phyloP scores from a whole-genome alignment of 1,140 invertebrate genomes.

The Papilio polytes region DNA sequence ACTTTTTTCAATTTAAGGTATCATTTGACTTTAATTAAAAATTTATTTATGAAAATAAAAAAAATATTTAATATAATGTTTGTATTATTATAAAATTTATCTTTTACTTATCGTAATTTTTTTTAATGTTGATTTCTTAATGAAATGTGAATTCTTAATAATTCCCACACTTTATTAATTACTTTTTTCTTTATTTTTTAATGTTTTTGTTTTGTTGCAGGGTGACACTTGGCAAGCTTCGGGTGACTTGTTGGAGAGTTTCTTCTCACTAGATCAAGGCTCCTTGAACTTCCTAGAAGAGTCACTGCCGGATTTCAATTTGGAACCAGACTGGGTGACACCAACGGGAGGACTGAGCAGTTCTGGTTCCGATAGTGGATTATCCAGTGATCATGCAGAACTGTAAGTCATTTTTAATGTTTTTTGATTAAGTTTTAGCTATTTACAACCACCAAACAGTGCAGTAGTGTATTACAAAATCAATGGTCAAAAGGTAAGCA shows the following conservation, averaged over 20 bases:
- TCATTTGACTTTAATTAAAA: no score
- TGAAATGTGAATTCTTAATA: no score
- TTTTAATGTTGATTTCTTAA: no score
- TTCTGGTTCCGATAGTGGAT: slow-evolving; percentile 80
- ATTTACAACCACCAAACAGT: no score
- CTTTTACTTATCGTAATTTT: no score
- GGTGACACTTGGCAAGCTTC: slow-evolving; percentile 72
- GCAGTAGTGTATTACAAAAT: no score
- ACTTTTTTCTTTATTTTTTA: neutral
- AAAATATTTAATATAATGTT: no score
- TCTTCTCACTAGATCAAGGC: slow-evolving; percentile 80
- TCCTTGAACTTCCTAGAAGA: slow-evolving; percentile 78
- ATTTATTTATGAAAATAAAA: no score
- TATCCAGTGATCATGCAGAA: slow-evolving; percentile 82
- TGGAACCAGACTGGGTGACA: slow-evolving; percentile 59
- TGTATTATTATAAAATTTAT: no score
- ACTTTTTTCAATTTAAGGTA: no score
- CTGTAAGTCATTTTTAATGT: slow-evolving; percentile 68
- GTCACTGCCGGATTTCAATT: slow-evolving; percentile 71
- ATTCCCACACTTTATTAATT: neutral
- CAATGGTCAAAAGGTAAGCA: no score
- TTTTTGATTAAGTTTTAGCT: neutral
- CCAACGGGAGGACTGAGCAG: slow-evolving; percentile 71
- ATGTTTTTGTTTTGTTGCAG: slow-evolving; percentile 55
- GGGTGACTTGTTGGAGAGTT: slow-evolving; percentile 80